phyloP scores from a whole-genome alignment of 2,113 vertebrate genomes.

The Campylomormyrus numenius region DNA sequence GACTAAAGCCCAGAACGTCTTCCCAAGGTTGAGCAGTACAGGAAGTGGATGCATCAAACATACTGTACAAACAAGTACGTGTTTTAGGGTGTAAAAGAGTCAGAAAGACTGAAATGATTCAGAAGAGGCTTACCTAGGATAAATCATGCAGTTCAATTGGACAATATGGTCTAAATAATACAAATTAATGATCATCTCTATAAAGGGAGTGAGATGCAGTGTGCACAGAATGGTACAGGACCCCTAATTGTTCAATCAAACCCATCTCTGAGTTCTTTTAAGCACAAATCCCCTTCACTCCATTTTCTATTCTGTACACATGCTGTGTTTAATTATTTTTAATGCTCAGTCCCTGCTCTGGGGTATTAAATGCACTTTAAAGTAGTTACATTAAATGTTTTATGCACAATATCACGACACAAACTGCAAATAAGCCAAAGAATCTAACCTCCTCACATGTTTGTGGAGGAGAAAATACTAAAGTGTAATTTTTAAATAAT shows the following conservation, averaged over 20 bases:
- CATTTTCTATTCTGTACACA: background rate
- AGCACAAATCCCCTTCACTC: background rate
- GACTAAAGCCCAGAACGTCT: background rate
- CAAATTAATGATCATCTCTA: background rate
- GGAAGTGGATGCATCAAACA: background rate
- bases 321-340: conserved; percentile 9
- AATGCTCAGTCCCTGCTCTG: background rate
- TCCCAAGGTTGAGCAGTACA: background rate
- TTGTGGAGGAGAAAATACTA: background rate
- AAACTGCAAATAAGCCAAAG: background rate
- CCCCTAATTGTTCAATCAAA: background rate
- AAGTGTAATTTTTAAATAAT: background rate
- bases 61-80: background rate
- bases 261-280: background rate
- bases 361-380: background rate
- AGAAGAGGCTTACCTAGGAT: background rate
- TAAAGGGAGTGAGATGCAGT: background rate
- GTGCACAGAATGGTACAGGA: background rate
- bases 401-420: background rate
- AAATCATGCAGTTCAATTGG: background rate
- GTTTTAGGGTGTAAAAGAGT: background rate
- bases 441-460: background rate
- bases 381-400: background rate
- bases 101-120: background rate
- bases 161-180: background rate